Evolutionary conservation across 2,113 vertebrate species (phyloP).

Genomic region (Leucoraja erinaceus): DNA sequence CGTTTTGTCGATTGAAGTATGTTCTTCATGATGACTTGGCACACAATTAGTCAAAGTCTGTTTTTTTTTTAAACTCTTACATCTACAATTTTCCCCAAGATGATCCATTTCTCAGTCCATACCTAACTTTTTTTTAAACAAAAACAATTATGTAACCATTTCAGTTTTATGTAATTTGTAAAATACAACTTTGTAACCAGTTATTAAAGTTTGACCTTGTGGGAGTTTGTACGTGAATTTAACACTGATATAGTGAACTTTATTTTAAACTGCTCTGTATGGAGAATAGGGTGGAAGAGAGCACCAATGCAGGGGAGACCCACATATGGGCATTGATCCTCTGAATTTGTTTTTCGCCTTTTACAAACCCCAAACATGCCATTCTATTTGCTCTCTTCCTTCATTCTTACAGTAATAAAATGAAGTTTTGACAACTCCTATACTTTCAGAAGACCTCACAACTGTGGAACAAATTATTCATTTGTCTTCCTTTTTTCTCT

Average conservation of each 20-base stretch:
- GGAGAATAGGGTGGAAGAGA: not conserved
- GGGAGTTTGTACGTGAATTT: conserved; percentile 16
- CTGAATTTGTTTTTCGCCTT: not conserved
- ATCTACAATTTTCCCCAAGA: not conserved
- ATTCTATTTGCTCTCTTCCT: not conserved
- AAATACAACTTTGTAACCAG: conserved; percentile 23
- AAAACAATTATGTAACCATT: conserved; percentile 1
- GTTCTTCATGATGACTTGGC: not conserved
- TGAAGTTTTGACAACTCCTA: not conserved
- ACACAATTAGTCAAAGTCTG: conserved; percentile 26
- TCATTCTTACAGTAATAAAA: not conserved
- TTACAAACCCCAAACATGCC: not conserved
- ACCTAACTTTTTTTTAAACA: not conserved
- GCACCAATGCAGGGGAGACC: not conserved
- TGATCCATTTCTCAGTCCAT: not conserved
- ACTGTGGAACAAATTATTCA: conserved; percentile 14
- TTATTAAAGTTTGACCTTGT: conserved; percentile 34
- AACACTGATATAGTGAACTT: not conserved
- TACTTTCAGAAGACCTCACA: conserved; percentile 1
- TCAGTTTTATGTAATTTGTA: conserved; percentile 17
- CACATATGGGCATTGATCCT: not conserved
- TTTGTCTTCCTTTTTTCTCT: not conserved
- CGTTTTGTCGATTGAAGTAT: not conserved
- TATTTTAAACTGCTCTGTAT: not conserved
- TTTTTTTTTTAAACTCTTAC: not conserved